phyloP scores from a whole-genome alignment of 1,140 invertebrate genomes.

The Penaeus chinensis region DNA sequence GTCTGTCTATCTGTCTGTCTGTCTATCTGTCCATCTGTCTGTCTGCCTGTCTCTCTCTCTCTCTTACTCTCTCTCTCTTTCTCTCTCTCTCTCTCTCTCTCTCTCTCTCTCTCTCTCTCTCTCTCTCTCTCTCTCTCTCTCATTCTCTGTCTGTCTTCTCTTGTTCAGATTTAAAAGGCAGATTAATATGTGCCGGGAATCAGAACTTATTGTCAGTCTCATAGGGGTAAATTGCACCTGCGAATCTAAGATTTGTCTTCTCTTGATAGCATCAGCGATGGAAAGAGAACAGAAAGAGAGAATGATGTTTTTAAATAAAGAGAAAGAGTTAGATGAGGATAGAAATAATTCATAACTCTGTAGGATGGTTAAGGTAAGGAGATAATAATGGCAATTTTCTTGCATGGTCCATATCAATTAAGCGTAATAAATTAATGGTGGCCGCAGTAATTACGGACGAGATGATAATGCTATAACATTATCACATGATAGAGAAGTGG shows the following conservation, averaged over 20 bases:
- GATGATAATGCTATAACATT: slow-evolving; percentile 43
- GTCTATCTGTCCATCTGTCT: neutral
- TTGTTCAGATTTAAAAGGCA: neutral
- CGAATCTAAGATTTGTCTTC: too few relatives aligned
- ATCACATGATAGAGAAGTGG: slow-evolving; percentile 44
- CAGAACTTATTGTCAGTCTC: too few relatives aligned
- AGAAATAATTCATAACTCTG: too few relatives aligned
- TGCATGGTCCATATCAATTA: slow-evolving; percentile 53
- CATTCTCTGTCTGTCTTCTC: slow-evolving; percentile 1
- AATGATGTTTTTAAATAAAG: too few relatives aligned
- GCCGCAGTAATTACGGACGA: slow-evolving; percentile 41
- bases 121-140: slow-evolving; percentile 25
- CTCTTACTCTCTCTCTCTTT: too few relatives aligned
- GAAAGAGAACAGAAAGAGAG: too few relatives aligned
- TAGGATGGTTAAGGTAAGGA: slow-evolving; percentile 31
- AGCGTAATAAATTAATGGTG: slow-evolving; percentile 54
- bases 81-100: neutral
- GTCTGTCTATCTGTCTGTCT: too few relatives aligned
- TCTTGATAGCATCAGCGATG: too few relatives aligned
- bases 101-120: neutral
- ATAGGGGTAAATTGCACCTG: too few relatives aligned
- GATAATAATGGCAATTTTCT: slow-evolving; percentile 48
- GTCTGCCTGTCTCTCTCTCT: too few relatives aligned
- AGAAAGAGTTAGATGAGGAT: too few relatives aligned
- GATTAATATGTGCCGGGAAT: too few relatives aligned